Evolutionary conservation across 2,888 invertebrate species (phyloP).

Genomic region (Galeruca laticollis): DNA sequence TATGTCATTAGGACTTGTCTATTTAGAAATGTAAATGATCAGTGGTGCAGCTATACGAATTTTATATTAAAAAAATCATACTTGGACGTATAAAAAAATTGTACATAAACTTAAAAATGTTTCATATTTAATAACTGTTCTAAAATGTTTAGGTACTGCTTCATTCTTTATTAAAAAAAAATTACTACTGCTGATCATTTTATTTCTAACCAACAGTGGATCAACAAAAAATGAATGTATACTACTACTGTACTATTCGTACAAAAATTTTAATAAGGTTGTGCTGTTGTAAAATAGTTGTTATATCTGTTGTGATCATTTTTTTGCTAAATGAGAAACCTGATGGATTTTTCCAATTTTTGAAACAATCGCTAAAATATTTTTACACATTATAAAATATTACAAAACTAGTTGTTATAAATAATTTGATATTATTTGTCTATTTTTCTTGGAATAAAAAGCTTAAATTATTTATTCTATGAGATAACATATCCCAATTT

Average conservation of each 20-base stretch:
- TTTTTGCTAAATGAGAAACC: constrained; percentile 63
- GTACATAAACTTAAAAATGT: background rate
- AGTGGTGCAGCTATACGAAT: background rate
- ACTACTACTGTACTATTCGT: constrained; percentile 62
- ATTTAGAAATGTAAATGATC: background rate
- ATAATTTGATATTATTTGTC: too few relatives aligned
- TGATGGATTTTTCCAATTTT: constrained; percentile 50
- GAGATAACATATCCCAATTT: too few relatives aligned
- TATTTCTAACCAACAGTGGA: constrained; percentile 34
- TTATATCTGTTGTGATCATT: constrained; percentile 68
- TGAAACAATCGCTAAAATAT: background rate
- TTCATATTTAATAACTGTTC: background rate
- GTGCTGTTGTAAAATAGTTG: constrained; percentile 69
- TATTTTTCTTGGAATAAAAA: too few relatives aligned
- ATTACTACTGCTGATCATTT: background rate
- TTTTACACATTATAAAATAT: background rate
- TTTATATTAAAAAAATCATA: background rate
- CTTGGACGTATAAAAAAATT: background rate
- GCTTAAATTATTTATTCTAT: too few relatives aligned
- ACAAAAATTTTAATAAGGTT: constrained; percentile 65
- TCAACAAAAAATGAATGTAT: constrained; percentile 59
- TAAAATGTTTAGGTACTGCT: background rate
- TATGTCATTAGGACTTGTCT: background rate
- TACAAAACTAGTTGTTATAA: too few relatives aligned
- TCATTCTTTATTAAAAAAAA: constrained; percentile 13